A percentile compares a stretch with the other conserved stretches of the same genome.
These are phyloP conservation scores for Cheilinus undulatus DNA, from an alignment of 2,113 vertebrate genomes.

Conservation along the genomic window DNA sequence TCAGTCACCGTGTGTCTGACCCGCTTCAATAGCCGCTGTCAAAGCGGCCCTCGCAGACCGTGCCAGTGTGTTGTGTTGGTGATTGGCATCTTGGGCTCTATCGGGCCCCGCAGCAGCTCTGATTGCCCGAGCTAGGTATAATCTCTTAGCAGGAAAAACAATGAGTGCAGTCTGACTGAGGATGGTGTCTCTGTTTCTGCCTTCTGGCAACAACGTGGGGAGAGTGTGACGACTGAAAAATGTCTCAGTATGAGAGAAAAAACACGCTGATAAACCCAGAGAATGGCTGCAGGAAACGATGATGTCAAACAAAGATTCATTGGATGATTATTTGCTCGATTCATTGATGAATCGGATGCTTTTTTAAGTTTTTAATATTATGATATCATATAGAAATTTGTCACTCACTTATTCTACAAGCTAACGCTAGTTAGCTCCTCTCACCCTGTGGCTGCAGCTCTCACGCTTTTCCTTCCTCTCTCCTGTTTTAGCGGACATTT, in stretches of 20 bases:
- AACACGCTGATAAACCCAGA: neutral
- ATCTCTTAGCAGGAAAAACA: conserved; percentile 22
- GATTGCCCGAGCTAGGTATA: conserved; percentile 29
- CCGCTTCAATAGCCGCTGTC: conserved; percentile 46
- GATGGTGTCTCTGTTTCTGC: neutral
- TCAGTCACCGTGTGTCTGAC: conserved; percentile 9
- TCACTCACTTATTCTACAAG: too few species aligned
- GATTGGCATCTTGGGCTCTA: conserved; percentile 44
- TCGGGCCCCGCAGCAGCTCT: conserved; percentile 37
- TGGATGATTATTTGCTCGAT: too few species aligned
- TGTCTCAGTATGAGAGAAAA: conserved; percentile 17
- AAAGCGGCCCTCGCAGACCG: neutral
- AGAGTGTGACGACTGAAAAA: conserved; percentile 8
- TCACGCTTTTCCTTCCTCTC: too few species aligned
- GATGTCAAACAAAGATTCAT: too few species aligned
- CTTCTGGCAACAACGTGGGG: conserved; percentile 7
- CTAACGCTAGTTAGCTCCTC: too few species aligned
- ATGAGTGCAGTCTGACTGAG: conserved; percentile 2
- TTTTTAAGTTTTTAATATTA: too few species aligned
- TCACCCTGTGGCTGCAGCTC: too few species aligned
- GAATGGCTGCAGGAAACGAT: neutral
- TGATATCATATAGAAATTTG: too few species aligned
- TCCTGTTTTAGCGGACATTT: too few species aligned
- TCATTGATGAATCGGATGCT: too few species aligned
- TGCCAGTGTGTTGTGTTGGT: conserved; percentile 19